A percentile compares a stretch with the other conserved stretches of the same genome.
These are phyloP conservation scores for Umimayanthus kanabou DNA, from an alignment of 92 coral and sea anemone species.

Conservation along the genomic window DNA sequence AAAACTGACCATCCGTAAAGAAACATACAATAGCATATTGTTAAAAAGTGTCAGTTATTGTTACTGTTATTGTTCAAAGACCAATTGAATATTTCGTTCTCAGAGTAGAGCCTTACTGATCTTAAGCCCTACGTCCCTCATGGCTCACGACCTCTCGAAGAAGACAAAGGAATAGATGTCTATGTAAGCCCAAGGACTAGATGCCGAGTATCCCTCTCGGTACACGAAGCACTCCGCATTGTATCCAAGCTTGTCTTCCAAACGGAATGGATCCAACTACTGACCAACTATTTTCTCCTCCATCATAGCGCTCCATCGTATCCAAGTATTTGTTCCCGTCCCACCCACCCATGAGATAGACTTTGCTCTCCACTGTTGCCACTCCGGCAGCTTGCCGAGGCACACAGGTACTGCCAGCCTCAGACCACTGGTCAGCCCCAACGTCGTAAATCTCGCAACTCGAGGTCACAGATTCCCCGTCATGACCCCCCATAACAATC, in stretches of 20 bases:
- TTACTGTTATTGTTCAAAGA: too few relatives aligned
- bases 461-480: constrained; percentile 51
- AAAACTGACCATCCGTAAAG: too few relatives aligned
- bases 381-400: constrained; percentile 83
- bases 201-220: constrained; percentile 35
- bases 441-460: constrained; percentile 79
- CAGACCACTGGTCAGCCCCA: constrained; percentile 59
- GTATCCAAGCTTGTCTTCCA: constrained; percentile 67
- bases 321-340: constrained; percentile 45
- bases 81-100: too few relatives aligned
- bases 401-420: constrained; percentile 52
- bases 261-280: constrained; percentile 43
- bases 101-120: too few relatives aligned
- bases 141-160: too few relatives aligned
- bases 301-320: constrained; percentile 72
- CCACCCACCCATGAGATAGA: constrained; percentile 75
- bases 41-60: too few relatives aligned
- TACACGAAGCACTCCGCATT: constrained; percentile 60
- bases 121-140: too few relatives aligned
- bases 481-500: constrained; percentile 71
- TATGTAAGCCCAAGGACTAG: neutral
- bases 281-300: constrained; percentile 55
- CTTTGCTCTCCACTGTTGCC: constrained; percentile 48
- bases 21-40: too few relatives aligned
- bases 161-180: too few relatives aligned